Percentiles rank a stretch among this genome's conserved stretches.
Evolutionary conservation across 2,888 invertebrate species (phyloP).

Genomic region (Malacosoma neustria): DNA sequence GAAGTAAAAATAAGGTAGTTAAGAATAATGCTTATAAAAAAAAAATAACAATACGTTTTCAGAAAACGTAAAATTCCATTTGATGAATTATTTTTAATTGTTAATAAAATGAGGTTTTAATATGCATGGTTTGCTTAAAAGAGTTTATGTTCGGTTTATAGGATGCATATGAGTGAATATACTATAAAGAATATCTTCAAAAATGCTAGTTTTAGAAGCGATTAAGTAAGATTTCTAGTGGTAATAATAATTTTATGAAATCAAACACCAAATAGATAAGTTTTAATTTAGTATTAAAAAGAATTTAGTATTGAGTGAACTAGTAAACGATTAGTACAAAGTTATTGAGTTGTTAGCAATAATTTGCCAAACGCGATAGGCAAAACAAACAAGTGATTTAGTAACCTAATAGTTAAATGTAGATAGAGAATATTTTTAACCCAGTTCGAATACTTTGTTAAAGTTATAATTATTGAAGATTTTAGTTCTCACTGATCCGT

Average conservation of each 20-base stretch:
- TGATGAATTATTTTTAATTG: background rate
- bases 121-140: background rate
- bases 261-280: constrained; percentile 59
- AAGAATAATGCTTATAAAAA: constrained; percentile 2
- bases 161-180: background rate
- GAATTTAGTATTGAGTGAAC: constrained; percentile 14
- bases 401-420: no score
- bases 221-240: constrained; percentile 24
- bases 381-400: no score
- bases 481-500: no score
- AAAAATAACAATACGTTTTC: background rate
- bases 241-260: constrained; percentile 47
- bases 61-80: background rate
- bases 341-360: background rate
- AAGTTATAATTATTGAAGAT: no score
- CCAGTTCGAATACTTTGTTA: no score
- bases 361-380: background rate
- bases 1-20: constrained; percentile 4
- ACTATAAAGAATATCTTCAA: background rate
- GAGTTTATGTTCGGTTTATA: background rate
- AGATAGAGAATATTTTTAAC: no score
- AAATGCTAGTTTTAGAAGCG: constrained; percentile 29
- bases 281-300: constrained; percentile 40
- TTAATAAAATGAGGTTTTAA: background rate
- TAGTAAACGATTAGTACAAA: background rate